Base-by-base conservation (phyloP, 2,113 vertebrate species). In the Ameiurus melas region DNA sequence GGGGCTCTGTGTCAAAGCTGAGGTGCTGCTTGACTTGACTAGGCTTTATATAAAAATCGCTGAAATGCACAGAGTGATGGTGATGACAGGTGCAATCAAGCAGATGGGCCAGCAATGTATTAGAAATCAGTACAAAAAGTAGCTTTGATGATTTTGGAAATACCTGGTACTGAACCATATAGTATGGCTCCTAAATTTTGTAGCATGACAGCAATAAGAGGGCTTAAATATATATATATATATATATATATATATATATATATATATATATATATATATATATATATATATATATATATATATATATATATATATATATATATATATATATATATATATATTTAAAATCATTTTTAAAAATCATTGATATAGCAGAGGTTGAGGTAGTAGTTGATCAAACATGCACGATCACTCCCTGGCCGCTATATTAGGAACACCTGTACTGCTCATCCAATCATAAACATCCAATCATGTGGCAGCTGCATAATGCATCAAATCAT, bases 81-180 rank as follows among this genome's bases (percentile, higher is more conserved):
- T 30, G 58, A 6, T 47, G 64, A 80, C 22, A 70, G 39, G 81
- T 88, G 75, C 84, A 90, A 39, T 87, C 83, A 85, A 85, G 89
- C 86, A 82, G 36, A 84, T 53, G 78, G 90, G 84, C 20, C 77
- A 68, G n/a, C 62, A 87, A 75, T 33, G 78, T 77, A 89, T 91
- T 77, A 86, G 75, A 86, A 89, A 92, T 91, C 86, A 88, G 91
- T 91, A 88, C 5, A 73, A 75, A 88, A 36, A 62, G 84, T 27
- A 80, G 85, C 73, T 89, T 86, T 83, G 43, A 84, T 84, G 17
- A 84, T 53, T 58, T 87, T 83, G 75, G 39, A n/a, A 58, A 86
- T 79, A 71, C 57, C 88, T 80, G 77, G 55, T 70, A 83, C 36
- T 89, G 36, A 81, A 84, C 83, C 83, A 39, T 86, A 78, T 70